Percentiles rank a stretch among this genome's conserved stretches.
These are phyloP conservation scores for Anhinga anhinga DNA, from an alignment of 2,113 vertebrate species.

Conservation along the genomic window DNA sequence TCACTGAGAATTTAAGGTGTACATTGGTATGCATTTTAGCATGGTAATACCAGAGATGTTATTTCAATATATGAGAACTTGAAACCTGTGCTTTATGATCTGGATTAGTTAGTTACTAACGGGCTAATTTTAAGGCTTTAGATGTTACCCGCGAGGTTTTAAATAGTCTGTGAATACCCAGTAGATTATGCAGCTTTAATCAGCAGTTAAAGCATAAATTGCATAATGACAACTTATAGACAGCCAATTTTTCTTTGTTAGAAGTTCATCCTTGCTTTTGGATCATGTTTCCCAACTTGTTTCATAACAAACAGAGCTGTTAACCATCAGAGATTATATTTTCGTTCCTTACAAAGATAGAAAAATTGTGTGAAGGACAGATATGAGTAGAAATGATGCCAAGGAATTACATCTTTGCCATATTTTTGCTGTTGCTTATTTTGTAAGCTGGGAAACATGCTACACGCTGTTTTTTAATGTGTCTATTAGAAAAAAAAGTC, in stretches of 20 bases:
- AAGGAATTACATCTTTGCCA: background rate
- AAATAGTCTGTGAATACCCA: background rate
- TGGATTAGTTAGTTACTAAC: background rate
- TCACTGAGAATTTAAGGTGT: background rate
- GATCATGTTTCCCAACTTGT: background rate
- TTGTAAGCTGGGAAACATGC: background rate
- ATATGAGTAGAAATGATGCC: background rate
- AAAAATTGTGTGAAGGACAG: background rate
- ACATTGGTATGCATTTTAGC: background rate
- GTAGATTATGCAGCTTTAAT: background rate
- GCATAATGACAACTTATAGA: background rate
- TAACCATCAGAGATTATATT: background rate
- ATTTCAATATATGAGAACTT: background rate
- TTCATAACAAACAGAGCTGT: constrained; percentile 13
- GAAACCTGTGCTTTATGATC: background rate
- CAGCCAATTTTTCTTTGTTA: background rate
- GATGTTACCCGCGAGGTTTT: background rate
- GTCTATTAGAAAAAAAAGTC: background rate
- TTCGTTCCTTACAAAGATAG: background rate
- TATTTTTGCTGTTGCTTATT: background rate
- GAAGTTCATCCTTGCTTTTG: background rate
- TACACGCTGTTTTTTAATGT: background rate
- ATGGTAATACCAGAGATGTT: background rate
- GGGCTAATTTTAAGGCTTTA: background rate
- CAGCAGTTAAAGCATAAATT: background rate